These are phyloP conservation scores for Eptesicus fuscus DNA, from an alignment of 2,113 vertebrate genomes.

Conservation along the genomic window DNA sequence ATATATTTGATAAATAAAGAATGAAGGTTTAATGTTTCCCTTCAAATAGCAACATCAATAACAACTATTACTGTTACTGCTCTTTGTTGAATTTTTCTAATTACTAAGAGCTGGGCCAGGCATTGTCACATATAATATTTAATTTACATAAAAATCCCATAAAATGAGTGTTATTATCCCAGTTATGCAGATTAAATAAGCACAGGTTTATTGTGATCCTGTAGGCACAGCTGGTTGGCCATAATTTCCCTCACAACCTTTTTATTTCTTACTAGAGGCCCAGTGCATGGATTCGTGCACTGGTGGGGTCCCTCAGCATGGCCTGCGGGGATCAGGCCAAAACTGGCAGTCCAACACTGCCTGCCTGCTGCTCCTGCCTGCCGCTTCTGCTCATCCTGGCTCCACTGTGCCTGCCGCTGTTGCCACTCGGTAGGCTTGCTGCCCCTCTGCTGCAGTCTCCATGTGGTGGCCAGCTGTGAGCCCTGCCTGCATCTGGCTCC, in stretches of 20 bases:
- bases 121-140: constrained; percentile 17
- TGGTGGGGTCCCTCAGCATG: too few species aligned
- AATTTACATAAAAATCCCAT: background rate
- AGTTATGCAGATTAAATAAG: background rate
- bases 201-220: background rate
- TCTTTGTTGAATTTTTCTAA: background rate
- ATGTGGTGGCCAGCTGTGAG: too few species aligned
- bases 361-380: too few species aligned
- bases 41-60: background rate
- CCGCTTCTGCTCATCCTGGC: too few species aligned
- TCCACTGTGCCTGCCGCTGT: too few species aligned
- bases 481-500: too few species aligned
- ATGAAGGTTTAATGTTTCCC: background rate
- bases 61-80: background rate
- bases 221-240: background rate
- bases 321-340: too few species aligned
- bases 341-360: too few species aligned
- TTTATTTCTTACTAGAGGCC: background rate
- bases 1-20: background rate
- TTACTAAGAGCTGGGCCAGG: background rate
- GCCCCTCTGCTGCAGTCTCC: too few species aligned
- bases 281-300: too few species aligned
- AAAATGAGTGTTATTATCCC: background rate
- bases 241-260: background rate
- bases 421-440: too few species aligned